Percentiles rank a stretch among this genome's conserved stretches.
Evolutionary conservation across 2,888 invertebrate species (phyloP).

Genomic region (Leptothorax acervorum): DNA sequence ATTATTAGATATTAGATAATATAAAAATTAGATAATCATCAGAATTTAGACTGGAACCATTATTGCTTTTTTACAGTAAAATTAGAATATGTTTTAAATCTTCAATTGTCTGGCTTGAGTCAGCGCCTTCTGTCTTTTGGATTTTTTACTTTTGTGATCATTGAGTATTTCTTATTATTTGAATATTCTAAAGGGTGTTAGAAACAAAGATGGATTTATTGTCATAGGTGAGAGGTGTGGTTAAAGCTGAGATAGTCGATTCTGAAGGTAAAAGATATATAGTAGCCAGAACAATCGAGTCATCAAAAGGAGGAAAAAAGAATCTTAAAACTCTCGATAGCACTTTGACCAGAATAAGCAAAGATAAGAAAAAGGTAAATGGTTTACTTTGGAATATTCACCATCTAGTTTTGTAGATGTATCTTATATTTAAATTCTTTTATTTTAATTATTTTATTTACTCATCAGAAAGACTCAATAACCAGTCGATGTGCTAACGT

Average conservation of each 20-base stretch:
- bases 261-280: constrained; percentile 88
- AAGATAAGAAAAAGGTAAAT: constrained; percentile 71
- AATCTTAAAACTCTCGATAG: constrained; percentile 90
- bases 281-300: constrained; percentile 90
- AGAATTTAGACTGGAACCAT: not conserved
- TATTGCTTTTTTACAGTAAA: not conserved
- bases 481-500: constrained; percentile 91
- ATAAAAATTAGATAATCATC: not conserved
- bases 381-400: not conserved
- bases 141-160: not conserved
- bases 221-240: constrained; percentile 84
- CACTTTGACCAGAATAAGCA: constrained; percentile 86
- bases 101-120: not conserved
- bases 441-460: constrained; percentile 1
- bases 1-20: too few relatives aligned
- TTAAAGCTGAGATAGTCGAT: constrained; percentile 87
- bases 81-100: not conserved
- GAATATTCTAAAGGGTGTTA: not conserved
- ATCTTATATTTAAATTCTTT: not conserved
- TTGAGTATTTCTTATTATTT: not conserved
- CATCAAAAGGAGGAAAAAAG: constrained; percentile 86
- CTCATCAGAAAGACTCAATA: constrained; percentile 85
- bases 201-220: not conserved
- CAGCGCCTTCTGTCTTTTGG: not conserved
- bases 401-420: not conserved